phyloP scores from a whole-genome alignment of 1,140 invertebrate species.

The Drosophila arizonae region DNA sequence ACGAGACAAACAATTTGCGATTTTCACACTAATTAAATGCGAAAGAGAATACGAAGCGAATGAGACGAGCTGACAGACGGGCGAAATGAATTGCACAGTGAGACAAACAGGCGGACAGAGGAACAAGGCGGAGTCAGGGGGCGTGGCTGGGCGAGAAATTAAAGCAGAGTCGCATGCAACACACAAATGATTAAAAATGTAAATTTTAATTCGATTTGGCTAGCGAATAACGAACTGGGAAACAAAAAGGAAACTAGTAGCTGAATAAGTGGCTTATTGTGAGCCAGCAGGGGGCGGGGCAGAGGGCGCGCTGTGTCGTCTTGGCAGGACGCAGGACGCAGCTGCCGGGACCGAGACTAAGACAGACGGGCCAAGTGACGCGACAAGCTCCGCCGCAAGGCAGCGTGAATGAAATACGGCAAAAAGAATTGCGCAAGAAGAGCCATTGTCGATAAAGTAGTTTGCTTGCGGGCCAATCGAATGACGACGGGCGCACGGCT shows the following conservation, averaged over 20 bases:
- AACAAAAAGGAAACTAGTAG: slow-evolving; percentile 58
- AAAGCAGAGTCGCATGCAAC: slow-evolving; percentile 59
- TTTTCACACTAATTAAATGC: slow-evolving; percentile 80
- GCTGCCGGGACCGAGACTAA: slow-evolving; percentile 8
- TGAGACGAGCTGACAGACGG: slow-evolving; percentile 44
- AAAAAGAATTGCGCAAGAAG: slow-evolving; percentile 31
- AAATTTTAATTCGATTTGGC: slow-evolving; percentile 77
- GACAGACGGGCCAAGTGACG: slow-evolving; percentile 45
- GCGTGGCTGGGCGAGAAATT: slow-evolving; percentile 43
- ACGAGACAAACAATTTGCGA: slow-evolving; percentile 67
- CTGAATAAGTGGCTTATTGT: slow-evolving; percentile 77
- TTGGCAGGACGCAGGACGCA: not conserved
- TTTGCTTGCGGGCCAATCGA: slow-evolving; percentile 52
- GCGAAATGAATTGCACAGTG: slow-evolving; percentile 63
- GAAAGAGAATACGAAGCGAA: slow-evolving; percentile 47
- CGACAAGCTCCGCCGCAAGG: slow-evolving; percentile 74
- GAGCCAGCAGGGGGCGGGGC: slow-evolving; percentile 46
- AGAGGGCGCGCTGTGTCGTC: slow-evolving; percentile 16
- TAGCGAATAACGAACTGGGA: slow-evolving; percentile 48
- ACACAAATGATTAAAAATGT: slow-evolving; percentile 76
- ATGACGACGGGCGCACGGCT: not conserved
- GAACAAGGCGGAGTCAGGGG: not conserved
- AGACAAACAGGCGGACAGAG: too few relatives aligned
- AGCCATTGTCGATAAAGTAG: slow-evolving; percentile 65
- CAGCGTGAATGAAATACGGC: slow-evolving; percentile 52